Evolutionary conservation across 2,113 vertebrate species (phyloP).

Genomic region (Psilopsiagon aymara): DNA sequence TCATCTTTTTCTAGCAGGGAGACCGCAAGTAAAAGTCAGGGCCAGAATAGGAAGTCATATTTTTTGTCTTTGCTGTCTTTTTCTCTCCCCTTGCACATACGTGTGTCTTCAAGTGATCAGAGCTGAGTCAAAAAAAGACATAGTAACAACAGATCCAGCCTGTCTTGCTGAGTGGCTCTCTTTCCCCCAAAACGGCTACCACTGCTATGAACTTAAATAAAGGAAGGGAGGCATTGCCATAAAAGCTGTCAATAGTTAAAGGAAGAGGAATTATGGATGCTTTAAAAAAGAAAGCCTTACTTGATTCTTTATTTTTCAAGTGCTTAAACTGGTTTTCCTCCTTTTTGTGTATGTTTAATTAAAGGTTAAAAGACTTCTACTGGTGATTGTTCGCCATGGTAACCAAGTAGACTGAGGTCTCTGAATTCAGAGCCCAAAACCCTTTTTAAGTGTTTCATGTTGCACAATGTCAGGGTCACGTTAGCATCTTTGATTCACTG

Average conservation of each 20-base stretch:
- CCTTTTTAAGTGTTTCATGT: conserved; percentile 37
- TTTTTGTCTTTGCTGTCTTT: neutral
- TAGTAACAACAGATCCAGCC: neutral
- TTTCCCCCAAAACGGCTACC: conserved; percentile 6
- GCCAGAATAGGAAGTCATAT: neutral
- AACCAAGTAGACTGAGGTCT: conserved; percentile 50
- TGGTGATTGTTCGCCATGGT: conserved; percentile 58
- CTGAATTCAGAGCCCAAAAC: conserved; percentile 45
- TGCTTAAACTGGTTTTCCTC: conserved; percentile 40
- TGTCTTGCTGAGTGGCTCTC: neutral
- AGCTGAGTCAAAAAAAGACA: neutral
- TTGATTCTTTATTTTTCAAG: conserved; percentile 59
- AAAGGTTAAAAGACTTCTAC: conserved; percentile 63
- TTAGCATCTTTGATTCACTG: neutral
- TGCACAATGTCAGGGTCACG: neutral
- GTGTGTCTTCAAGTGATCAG: neutral
- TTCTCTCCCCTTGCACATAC: neutral
- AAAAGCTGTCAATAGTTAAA: neutral
- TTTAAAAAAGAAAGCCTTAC: conserved; percentile 24
- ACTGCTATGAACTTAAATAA: conserved; percentile 13
- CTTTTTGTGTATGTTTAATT: conserved; percentile 64
- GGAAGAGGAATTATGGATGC: conserved; percentile 24
- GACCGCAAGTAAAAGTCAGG: neutral
- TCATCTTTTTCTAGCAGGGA: neutral
- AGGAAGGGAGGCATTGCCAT: neutral